Evolutionary conservation across 2,797 vertebrate species (phyloP), one percentile per base, ranked within the genome.

Genomic region (Xiphophorus birchmanni): DNA sequence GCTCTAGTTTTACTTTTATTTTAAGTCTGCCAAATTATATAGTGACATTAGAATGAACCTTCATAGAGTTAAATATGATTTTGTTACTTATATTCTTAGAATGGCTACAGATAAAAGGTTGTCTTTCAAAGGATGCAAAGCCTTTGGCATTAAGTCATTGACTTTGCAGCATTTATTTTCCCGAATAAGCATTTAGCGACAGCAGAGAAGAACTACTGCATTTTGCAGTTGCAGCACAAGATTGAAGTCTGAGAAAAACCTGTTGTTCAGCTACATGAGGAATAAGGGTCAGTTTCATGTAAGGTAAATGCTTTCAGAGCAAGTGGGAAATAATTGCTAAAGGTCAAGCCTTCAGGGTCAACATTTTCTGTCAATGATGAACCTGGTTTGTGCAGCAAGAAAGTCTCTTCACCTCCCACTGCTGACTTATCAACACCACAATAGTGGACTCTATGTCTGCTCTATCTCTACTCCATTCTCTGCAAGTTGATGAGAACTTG

Each of bases 301-400:
- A 17, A 77, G 63, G 21, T 23, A 10, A 63, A 45, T 13, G 50
- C 47, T 1, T 67, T 23, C 8, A 44, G 7, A 63, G n/a, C 15
- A 17, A 37, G 11, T 10, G 9, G 40, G 40, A 48, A 69, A 58
- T 74, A 11, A 65, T 65, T 77, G 29, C 52, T 44, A 21, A 79
- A 76, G 69, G 69, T 26, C 44, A n/a, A 23, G 65, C 29, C n/a
- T 45, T 26, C 60, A 60, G 18, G 42, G 73, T 67, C 56, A 75
- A 32, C 56, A 9, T 17, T 45, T 5, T 75, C 72, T 52, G 45
- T 67, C 75, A 78, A 23, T 50, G 7, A 76, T 45, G 74, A 71
- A 44, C n/a, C 54, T 12, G 21, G 26, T 1, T 80, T 9, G 23
- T 63, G 74, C 11, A 60, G 56, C 47, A 50, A 23, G 63, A 18